Evolutionary conservation across 2,113 vertebrate genomes (phyloP).

Genomic region (Apodemus speciosus): DNA sequence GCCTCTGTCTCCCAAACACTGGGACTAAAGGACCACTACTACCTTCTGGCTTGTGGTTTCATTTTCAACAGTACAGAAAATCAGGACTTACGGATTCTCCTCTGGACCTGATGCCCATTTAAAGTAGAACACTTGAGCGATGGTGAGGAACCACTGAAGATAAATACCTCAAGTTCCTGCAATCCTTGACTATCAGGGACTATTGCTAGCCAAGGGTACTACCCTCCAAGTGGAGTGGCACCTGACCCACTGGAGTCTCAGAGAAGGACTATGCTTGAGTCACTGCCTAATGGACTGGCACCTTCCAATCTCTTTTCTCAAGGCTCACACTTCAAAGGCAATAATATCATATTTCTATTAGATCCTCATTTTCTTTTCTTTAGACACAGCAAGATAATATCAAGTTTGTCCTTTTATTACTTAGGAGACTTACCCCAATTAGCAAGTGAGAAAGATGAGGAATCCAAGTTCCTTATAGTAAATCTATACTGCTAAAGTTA

Average conservation of each 20-base stretch:
- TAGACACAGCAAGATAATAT: not conserved
- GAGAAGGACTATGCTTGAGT: not conserved
- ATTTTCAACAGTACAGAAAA: constrained; percentile 2
- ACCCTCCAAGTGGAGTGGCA: not conserved
- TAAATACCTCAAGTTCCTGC: not conserved
- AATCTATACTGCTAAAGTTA: not conserved
- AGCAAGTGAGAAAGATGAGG: not conserved
- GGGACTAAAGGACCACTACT: not conserved
- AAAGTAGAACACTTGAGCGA: constrained; percentile 16
- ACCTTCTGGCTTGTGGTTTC: not conserved
- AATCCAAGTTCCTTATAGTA: not conserved
- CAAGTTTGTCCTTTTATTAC: not conserved
- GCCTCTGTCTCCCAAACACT: not conserved
- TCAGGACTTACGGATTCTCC: not conserved
- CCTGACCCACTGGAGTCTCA: not conserved
- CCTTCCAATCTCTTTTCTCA: not conserved
- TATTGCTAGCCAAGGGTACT: not conserved
- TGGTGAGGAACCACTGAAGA: constrained; percentile 11
- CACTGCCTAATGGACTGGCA: not conserved
- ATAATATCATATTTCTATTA: not conserved
- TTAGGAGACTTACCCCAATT: not conserved
- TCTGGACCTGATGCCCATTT: constrained; percentile 44
- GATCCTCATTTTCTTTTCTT: not conserved
- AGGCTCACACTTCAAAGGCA: not conserved
- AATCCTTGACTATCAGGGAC: not conserved